Evolutionary conservation across 2,113 vertebrate species (phyloP).

Genomic region (Hipposideros armiger): DNA sequence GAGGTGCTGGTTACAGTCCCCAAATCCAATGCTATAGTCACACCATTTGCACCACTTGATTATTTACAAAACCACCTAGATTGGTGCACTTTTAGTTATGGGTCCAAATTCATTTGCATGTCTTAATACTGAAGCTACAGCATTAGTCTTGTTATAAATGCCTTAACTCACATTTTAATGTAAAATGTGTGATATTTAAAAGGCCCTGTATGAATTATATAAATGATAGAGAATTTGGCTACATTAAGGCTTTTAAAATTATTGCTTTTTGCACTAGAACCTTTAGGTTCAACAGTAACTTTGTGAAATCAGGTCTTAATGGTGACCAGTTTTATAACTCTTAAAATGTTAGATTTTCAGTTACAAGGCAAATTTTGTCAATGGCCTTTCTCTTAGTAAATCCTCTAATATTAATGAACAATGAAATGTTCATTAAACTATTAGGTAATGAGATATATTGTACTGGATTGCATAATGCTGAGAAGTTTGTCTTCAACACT

Average conservation of each 20-base stretch:
- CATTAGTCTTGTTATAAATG: background rate
- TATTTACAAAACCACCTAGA: constrained; percentile 42
- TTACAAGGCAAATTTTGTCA: constrained; percentile 68
- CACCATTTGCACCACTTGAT: background rate
- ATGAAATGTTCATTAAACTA: constrained; percentile 68
- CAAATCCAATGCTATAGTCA: background rate
- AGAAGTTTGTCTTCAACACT: constrained; percentile 76
- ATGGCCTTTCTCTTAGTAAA: constrained; percentile 70
- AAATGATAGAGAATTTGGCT: constrained; percentile 57
- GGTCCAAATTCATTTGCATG: constrained; percentile 10
- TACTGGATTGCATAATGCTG: background rate
- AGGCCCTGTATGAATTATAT: constrained; percentile 55
- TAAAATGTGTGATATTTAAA: constrained; percentile 53
- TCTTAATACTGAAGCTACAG: constrained; percentile 14
- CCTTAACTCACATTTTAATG: constrained; percentile 10
- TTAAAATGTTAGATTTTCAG: constrained; percentile 16
- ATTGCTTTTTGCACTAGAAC: constrained; percentile 31
- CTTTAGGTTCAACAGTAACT: constrained; percentile 45
- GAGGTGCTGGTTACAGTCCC: background rate
- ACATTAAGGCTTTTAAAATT: constrained; percentile 28
- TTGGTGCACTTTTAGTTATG: background rate
- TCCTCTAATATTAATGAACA: constrained; percentile 71
- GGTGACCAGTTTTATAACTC: constrained; percentile 65
- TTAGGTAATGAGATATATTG: constrained; percentile 59
- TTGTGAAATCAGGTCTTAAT: constrained; percentile 26